These are phyloP conservation scores for Tetramorium bicarinatum DNA, from an alignment of 2,888 invertebrate species.

Conservation along the genomic window DNA sequence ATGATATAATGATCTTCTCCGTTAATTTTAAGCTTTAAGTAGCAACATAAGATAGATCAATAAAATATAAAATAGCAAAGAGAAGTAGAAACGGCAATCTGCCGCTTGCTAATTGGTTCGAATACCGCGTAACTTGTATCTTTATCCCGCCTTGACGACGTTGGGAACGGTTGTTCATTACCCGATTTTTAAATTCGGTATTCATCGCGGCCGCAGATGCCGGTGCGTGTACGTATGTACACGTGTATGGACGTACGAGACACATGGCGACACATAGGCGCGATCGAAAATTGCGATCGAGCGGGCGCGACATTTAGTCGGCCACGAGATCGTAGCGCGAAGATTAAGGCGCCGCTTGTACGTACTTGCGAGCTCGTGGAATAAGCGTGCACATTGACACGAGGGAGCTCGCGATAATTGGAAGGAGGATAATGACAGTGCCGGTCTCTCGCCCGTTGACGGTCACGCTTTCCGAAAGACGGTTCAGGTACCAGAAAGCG, in stretches of 20 bases:
- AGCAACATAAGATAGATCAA: not conserved
- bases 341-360: conserved; percentile 62
- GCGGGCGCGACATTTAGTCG: conserved; percentile 58
- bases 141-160: conserved; percentile 10
- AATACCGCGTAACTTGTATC: conserved; percentile 41
- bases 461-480: conserved; percentile 70
- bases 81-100: conserved; percentile 21
- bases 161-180: not conserved
- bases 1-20: not conserved
- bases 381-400: conserved; percentile 58
- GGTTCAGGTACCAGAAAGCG: conserved; percentile 18
- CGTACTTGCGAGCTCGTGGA: conserved; percentile 22
- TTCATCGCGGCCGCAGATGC: conserved; percentile 59
- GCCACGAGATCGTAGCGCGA: conserved; percentile 58
- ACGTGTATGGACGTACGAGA: conserved; percentile 20
- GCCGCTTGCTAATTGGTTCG: conserved; percentile 34
- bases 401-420: conserved; percentile 57
- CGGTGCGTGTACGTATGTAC: not conserved
- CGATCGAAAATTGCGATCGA: conserved; percentile 70
- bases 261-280: conserved; percentile 53
- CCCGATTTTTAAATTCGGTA: conserved; percentile 56
- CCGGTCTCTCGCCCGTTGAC: conserved; percentile 51
- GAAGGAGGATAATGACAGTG: conserved; percentile 70
- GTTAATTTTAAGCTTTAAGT: conserved; percentile 4
- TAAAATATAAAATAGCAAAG: not conserved